Conservation (phyloP, 1,140 invertebrate species). For the Drosophila serrata region DNA sequence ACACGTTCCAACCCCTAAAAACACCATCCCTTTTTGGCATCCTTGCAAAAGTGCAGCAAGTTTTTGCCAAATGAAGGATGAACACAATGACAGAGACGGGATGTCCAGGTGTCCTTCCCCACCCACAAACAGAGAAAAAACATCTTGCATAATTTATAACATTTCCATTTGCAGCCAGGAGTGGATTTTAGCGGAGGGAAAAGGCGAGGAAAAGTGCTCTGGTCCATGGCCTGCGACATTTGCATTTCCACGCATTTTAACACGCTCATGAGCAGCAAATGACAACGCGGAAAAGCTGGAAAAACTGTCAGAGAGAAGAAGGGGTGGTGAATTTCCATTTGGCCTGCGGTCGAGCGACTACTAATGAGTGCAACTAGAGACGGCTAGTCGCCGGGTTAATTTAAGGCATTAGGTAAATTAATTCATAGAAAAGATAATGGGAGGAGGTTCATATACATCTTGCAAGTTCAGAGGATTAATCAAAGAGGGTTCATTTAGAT, state of each 20-base stretch:
- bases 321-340: conserved; percentile 33
- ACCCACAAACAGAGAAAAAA: conserved; percentile 42
- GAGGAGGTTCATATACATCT: background rate
- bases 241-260: conserved; percentile 71
- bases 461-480: no score
- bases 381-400: conserved; percentile 9
- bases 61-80: conserved; percentile 46
- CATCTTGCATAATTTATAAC: conserved; percentile 73
- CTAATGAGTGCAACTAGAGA: conserved; percentile 39
- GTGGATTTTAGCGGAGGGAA: conserved; percentile 11
- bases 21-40: background rate
- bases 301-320: background rate
- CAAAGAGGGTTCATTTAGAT: no score
- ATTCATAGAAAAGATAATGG: conserved; percentile 5
- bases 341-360: conserved; percentile 39
- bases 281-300: conserved; percentile 14
- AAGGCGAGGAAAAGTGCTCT: conserved; percentile 16
- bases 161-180: conserved; percentile 48
- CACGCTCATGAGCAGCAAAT: conserved; percentile 71
- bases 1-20: background rate
- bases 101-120: conserved; percentile 7
- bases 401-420: conserved; percentile 32
- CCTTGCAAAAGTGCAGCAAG: conserved; percentile 28
- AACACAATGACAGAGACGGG: conserved; percentile 26
- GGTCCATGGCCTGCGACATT: conserved; percentile 47